Conservation (phyloP, 1,140 invertebrate genomes). For the Lepidurus arcticus region DNA sequence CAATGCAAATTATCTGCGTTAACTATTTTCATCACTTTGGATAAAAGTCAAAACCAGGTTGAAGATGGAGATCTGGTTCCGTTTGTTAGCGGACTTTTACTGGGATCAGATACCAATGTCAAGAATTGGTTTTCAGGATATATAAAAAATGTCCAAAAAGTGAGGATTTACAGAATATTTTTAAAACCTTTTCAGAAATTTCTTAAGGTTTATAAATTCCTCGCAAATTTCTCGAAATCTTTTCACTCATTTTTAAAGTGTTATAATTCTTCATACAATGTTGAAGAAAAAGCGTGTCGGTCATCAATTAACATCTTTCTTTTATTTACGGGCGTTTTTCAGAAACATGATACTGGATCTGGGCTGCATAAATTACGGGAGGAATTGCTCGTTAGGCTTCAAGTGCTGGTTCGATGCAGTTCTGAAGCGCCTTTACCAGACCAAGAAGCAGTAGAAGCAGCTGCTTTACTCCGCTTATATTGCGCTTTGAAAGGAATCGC, state of each 20-base stretch:
- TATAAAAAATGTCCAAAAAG: slow-evolving; percentile 82
- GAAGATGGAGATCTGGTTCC: slow-evolving; percentile 58
- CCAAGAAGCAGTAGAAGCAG: slow-evolving; percentile 68
- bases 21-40: slow-evolving; percentile 69
- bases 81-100: slow-evolving; percentile 81
- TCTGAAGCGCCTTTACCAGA: slow-evolving; percentile 55
- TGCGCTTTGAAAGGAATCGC: slow-evolving; percentile 89
- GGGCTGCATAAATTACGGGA: slow-evolving; percentile 69
- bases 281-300: neutral
- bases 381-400: slow-evolving; percentile 64
- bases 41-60: slow-evolving; percentile 40
- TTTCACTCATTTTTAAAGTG: no score
- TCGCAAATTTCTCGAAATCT: no score
- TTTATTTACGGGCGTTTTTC: slow-evolving; percentile 33
- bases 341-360: slow-evolving; percentile 65
- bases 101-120: slow-evolving; percentile 83
- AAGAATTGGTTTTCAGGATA: slow-evolving; percentile 89
- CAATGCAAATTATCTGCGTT: slow-evolving; percentile 82
- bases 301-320: slow-evolving; percentile 20
- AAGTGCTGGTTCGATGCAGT: slow-evolving; percentile 46
- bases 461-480: slow-evolving; percentile 74
- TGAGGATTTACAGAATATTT: slow-evolving; percentile 39
- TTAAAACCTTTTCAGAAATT: neutral
- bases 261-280: no score
- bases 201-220: no score